These are phyloP conservation scores for Poecilia gillii DNA, from an alignment of 2,797 vertebrate genomes.

Conservation along the genomic window DNA sequence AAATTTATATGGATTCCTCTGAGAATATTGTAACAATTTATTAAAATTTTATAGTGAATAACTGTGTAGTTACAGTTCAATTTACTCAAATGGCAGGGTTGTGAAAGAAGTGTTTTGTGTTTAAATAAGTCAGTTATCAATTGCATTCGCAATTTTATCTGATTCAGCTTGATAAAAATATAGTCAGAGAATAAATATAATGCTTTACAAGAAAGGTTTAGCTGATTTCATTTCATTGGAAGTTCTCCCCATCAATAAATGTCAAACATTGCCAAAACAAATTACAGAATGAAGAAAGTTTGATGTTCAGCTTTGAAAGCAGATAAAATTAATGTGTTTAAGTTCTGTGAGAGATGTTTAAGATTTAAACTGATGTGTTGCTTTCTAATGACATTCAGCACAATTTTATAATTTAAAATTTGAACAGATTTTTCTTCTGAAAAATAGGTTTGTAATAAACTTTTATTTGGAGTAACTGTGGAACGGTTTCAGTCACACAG, in stretches of 20 bases:
- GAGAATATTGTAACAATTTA: neutral
- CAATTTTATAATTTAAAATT: no score
- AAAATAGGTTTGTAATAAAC: neutral
- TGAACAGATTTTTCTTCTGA: neutral
- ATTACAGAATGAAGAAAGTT: neutral
- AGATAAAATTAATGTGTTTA: neutral
- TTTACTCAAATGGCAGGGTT: no score
- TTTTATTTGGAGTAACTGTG: neutral
- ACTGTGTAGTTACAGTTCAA: fast-evolving
- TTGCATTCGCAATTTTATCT: neutral
- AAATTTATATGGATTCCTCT: neutral
- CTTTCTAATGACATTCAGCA: no score
- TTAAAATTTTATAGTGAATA: neutral
- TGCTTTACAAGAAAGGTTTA: neutral
- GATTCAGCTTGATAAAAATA: neutral
- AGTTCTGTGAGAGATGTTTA: neutral
- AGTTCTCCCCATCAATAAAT: neutral
- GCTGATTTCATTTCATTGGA: neutral
- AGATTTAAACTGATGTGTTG: no score
- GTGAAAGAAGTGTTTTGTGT: neutral
- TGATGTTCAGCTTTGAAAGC: neutral
- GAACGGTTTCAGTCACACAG: neutral
- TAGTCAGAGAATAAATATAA: neutral
- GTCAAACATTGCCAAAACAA: neutral
- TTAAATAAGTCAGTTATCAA: neutral